Evolutionary conservation across 2,888 invertebrate species (phyloP).

Genomic region (Morpho helenor): DNA sequence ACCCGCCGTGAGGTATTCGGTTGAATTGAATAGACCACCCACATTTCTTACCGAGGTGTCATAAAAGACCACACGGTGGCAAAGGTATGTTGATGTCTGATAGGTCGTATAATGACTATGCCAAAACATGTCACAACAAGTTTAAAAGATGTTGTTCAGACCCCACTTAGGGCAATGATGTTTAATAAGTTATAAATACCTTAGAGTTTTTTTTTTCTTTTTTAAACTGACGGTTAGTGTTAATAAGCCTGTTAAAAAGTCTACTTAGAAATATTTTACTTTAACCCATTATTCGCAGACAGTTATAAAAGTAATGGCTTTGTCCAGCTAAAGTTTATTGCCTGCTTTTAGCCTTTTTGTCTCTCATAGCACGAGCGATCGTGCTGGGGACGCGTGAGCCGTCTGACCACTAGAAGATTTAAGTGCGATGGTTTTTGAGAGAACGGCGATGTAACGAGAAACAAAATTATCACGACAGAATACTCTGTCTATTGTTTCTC

Average conservation of each 20-base stretch:
- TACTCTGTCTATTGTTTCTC: constrained; percentile 10
- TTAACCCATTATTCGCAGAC: constrained; percentile 4
- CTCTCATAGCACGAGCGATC: constrained; percentile 24
- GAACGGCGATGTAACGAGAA: constrained; percentile 5
- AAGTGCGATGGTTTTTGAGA: constrained; percentile 7
- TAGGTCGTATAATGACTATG: too few relatives aligned
- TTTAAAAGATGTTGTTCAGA: too few relatives aligned
- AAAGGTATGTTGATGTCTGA: too few relatives aligned
- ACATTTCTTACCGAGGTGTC: too few relatives aligned
- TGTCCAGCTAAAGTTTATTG: constrained; percentile 16
- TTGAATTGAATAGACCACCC: too few relatives aligned
- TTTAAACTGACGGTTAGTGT: not conserved
- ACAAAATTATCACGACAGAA: constrained; percentile 9
- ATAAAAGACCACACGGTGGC: too few relatives aligned
- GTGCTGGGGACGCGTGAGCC: constrained; percentile 27
- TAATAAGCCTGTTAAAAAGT: not conserved
- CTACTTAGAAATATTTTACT: constrained; percentile 2
- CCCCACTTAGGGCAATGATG: too few relatives aligned
- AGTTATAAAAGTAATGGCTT: constrained; percentile 7
- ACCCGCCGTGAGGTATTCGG: too few relatives aligned
- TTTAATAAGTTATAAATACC: too few relatives aligned
- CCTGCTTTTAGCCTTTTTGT: constrained; percentile 18
- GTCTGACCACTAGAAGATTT: constrained; percentile 19
- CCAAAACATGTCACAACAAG: too few relatives aligned
- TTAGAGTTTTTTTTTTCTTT: too few relatives aligned